Conservation (phyloP, 2,888 invertebrate genomes). For the Mythimna loreyi region DNA sequence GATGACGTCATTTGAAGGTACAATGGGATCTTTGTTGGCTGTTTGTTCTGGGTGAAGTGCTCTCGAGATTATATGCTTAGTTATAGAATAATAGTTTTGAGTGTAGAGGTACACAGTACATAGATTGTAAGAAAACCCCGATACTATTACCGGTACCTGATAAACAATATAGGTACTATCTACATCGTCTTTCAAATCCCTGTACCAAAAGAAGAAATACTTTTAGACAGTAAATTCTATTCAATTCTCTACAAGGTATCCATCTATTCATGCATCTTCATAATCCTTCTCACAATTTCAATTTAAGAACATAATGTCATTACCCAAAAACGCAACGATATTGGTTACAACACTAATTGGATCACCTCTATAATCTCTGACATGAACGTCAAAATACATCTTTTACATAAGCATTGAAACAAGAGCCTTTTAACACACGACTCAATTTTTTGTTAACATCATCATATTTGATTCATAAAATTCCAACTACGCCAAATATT, state of each 20-base stretch:
- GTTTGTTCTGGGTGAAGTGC: slow-evolving; percentile 34
- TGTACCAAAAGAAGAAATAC: neutral
- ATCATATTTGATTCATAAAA: slow-evolving; percentile 59
- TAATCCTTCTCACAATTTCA: neutral
- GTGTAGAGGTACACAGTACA: slow-evolving; percentile 8
- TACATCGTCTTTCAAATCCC: neutral
- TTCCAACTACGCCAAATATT: slow-evolving; percentile 48
- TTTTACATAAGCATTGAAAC: slow-evolving; percentile 42
- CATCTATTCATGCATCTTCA: neutral
- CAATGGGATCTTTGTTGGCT: slow-evolving; percentile 42
- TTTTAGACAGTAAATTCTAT: too few relatives aligned
- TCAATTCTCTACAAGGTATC: neutral
- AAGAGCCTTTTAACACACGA: slow-evolving; percentile 44
- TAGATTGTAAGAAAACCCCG: slow-evolving; percentile 27
- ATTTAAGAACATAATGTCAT: slow-evolving; percentile 21
- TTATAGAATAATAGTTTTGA: slow-evolving; percentile 29
- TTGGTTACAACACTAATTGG: slow-evolving; percentile 47
- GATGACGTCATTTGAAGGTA: slow-evolving; percentile 41
- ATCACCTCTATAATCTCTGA: slow-evolving; percentile 54
- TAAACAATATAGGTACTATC: neutral
- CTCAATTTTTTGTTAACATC: slow-evolving; percentile 27
- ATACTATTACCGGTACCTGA: too few relatives aligned
- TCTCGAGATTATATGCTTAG: slow-evolving; percentile 37
- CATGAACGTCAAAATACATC: slow-evolving; percentile 37
- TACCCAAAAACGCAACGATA: slow-evolving; percentile 26